These are phyloP conservation scores for Oncorhynchus tshawytscha DNA, from an alignment of 2,113 vertebrate genomes.

Conservation along the genomic window DNA sequence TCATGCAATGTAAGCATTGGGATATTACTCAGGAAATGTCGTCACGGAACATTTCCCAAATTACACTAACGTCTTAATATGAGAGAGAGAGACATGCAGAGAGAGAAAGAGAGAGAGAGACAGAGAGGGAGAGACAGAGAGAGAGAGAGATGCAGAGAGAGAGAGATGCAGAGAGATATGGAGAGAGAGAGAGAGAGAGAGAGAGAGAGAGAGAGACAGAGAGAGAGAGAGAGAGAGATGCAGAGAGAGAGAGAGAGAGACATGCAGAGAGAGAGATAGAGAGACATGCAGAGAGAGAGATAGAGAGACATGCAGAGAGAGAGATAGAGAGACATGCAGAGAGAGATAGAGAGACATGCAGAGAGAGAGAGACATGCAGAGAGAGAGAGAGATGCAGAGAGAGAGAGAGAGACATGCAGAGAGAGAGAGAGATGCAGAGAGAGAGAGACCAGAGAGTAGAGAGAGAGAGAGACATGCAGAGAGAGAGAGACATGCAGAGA, in stretches of 20 bases:
- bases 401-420: background rate
- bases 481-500: too few relatives aligned
- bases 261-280: too few relatives aligned
- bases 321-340: background rate
- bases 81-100: too few relatives aligned
- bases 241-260: too few relatives aligned
- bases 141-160: background rate
- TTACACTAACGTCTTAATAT: constrained; percentile 41
- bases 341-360: background rate
- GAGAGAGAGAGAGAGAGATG: background rate
- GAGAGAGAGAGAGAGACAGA: too few relatives aligned
- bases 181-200: background rate
- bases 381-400: background rate
- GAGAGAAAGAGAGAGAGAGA: too few relatives aligned
- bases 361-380: background rate
- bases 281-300: too few relatives aligned
- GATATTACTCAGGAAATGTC: constrained; percentile 25
- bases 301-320: too few relatives aligned
- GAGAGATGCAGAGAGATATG: too few relatives aligned
- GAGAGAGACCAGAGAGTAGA: background rate
- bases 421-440: background rate
- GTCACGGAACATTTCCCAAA: constrained; percentile 38
- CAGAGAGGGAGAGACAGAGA: background rate
- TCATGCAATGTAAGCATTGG: constrained; percentile 25
- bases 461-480: background rate